phyloP scores from a whole-genome alignment of 2,797 vertebrate genomes.

The Chelonia mydas region DNA sequence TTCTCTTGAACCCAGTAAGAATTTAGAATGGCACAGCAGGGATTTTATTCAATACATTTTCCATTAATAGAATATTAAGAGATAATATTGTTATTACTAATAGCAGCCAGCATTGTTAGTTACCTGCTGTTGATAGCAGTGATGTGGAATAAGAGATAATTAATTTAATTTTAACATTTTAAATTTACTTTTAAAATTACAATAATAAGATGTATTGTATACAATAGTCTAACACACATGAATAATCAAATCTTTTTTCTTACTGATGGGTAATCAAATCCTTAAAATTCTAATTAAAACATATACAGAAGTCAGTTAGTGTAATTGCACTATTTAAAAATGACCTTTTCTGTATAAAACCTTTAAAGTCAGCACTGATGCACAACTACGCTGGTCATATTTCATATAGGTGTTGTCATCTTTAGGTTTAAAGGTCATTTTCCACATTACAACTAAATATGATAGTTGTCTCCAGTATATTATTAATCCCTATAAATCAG shows the following conservation, averaged over 20 bases:
- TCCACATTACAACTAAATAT: neutral
- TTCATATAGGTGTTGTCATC: neutral
- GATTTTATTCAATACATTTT: slow-evolving; percentile 45
- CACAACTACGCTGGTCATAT: neutral
- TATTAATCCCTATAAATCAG: neutral
- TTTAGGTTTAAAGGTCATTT: neutral
- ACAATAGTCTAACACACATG: slow-evolving; percentile 14
- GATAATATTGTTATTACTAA: slow-evolving; percentile 12
- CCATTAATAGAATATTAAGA: slow-evolving; percentile 20
- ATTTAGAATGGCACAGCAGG: slow-evolving; percentile 28
- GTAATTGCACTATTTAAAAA: slow-evolving; percentile 47
- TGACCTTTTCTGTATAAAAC: neutral
- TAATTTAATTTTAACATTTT: neutral
- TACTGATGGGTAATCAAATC: slow-evolving; percentile 52
- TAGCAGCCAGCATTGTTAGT: slow-evolving; percentile 9
- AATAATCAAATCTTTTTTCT: slow-evolving; percentile 29
- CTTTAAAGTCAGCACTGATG: neutral
- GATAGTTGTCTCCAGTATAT: neutral
- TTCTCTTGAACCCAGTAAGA: slow-evolving; percentile 57
- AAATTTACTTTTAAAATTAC: slow-evolving; percentile 55
- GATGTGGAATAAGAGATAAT: neutral
- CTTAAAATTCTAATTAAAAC: slow-evolving; percentile 60
- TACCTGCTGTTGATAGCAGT: slow-evolving; percentile 32
- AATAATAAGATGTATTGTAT: slow-evolving; percentile 9
- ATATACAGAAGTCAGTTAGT: slow-evolving; percentile 57